phyloP scores from a whole-genome alignment of 2,797 vertebrate genomes.

The Protonibea diacanthus region DNA sequence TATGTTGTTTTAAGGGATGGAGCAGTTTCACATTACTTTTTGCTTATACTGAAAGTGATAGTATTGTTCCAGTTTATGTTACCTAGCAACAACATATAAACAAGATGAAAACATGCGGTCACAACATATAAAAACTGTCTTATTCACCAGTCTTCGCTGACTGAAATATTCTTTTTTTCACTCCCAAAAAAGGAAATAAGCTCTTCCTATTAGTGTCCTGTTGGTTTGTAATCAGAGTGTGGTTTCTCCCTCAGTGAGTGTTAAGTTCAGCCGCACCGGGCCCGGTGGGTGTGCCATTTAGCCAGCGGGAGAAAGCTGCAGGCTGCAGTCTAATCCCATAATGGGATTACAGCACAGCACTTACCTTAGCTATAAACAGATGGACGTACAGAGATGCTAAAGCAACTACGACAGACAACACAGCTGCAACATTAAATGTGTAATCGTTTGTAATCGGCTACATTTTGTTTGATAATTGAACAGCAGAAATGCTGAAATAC shows the following conservation, averaged over 20 bases:
- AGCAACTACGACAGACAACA: conserved; percentile 24
- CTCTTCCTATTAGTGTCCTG: neutral
- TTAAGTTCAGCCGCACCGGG: conserved; percentile 50
- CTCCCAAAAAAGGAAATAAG: neutral
- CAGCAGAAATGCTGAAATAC: neutral
- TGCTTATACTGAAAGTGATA: neutral
- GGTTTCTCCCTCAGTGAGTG: conserved; percentile 31
- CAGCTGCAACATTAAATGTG: neutral
- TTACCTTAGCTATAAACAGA: conserved; percentile 78
- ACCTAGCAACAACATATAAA: neutral
- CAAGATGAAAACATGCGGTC: neutral
- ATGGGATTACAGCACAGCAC: conserved; percentile 81
- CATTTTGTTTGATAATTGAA: neutral
- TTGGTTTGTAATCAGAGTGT: conserved; percentile 25
- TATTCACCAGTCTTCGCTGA: neutral
- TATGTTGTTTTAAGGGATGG: neutral
- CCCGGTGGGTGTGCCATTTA: conserved; percentile 72
- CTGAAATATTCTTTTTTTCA: neutral
- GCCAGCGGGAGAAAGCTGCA: conserved; percentile 79
- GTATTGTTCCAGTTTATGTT: neutral
- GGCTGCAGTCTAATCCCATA: conserved; percentile 81
- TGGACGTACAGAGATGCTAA: conserved; percentile 33
- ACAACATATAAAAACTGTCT: neutral
- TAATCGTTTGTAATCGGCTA: neutral
- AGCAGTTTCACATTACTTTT: neutral